Evolutionary conservation across 1,140 invertebrate species (phyloP), one percentile per base, ranked within the genome.

Genomic region (Drosophila serrata): DNA sequence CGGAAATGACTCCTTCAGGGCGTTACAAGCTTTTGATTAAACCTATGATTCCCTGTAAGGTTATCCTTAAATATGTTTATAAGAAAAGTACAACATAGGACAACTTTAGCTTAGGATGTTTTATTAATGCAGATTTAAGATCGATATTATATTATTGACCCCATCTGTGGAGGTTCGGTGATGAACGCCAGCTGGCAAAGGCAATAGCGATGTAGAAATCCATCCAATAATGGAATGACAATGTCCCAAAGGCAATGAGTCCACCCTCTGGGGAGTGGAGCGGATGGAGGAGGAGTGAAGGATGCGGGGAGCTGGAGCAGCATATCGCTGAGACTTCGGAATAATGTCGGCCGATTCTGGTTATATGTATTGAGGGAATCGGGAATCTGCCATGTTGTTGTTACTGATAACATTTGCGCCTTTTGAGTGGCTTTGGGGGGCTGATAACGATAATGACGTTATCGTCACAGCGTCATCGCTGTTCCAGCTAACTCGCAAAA

Each of bases 391-490:
- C 49, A 9, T 81, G 31, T 65, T 82, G 61, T 35, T 70, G 76
- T 60, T 68, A 45, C 84, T 90, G 84, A 88, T 88, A 88, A 88
- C 84, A 88, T 87, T 87, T 87, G 80, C 73, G 84, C 85, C 73
- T 88, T 82, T 82, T n/a, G 57, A 65, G 55, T 75, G 64, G 51
- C 57, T 69, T 39, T 55, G 69, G 56, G 40, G 46, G 11, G 33
- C 31, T 60, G 82, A 86, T 86, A 86, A 88, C 85, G 75, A 57
- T 74, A 64, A 78, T 88, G 84, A 88, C 81, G 84, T 51, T 72
- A 81, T 78, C 58, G 76, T 78, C 73, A 75, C 56, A 61, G 63
- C 84, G 84, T 88, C 85, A 88, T 84, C 24, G 60, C 27, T 62
- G 57, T 60, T 45, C 49, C 49, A 77, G 39, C 31, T 22, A 61